Conservation (phyloP, 2,888 invertebrate genomes). For the Trilocha varians region DNA sequence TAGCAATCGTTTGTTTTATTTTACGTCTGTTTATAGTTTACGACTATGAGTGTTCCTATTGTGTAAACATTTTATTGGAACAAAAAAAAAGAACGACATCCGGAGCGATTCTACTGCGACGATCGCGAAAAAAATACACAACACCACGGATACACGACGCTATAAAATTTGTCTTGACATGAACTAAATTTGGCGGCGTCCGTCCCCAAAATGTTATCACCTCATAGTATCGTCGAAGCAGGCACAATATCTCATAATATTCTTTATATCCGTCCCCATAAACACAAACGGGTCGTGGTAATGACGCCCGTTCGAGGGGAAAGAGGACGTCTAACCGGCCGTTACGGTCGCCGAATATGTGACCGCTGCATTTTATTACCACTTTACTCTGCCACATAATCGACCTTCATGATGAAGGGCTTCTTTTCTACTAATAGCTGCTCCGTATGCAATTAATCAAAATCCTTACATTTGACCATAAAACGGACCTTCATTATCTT, state of each 20-base stretch:
- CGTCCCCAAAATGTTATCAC: conserved; percentile 57
- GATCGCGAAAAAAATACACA: conserved; percentile 14
- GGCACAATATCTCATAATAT: conserved; percentile 69
- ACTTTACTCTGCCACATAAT: conserved; percentile 72
- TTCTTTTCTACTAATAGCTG: conserved; percentile 55
- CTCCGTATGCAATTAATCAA: conserved; percentile 31
- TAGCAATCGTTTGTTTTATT: conserved; percentile 6
- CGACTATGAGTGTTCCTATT: background rate
- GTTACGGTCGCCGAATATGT: conserved; percentile 67
- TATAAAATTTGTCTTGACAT: conserved; percentile 46
- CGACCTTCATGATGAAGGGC: conserved; percentile 69
- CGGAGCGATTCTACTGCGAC: background rate
- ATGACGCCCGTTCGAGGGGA: conserved; percentile 60
- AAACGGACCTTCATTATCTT: no score
- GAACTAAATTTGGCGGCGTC: conserved; percentile 46
- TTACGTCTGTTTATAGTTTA: background rate
- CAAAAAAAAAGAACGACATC: background rate
- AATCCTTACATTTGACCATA: no score
- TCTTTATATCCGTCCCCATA: conserved; percentile 69
- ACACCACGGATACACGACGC: conserved; percentile 19
- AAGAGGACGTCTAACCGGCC: conserved; percentile 61
- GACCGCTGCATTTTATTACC: conserved; percentile 74
- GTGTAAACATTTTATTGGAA: background rate
- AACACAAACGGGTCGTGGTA: conserved; percentile 68
- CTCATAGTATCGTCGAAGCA: conserved; percentile 58